Evolutionary conservation across 2,113 vertebrate species (phyloP), one percentile per base, ranked within the genome.

Genomic region (Protobothrops flavoviridis): DNA sequence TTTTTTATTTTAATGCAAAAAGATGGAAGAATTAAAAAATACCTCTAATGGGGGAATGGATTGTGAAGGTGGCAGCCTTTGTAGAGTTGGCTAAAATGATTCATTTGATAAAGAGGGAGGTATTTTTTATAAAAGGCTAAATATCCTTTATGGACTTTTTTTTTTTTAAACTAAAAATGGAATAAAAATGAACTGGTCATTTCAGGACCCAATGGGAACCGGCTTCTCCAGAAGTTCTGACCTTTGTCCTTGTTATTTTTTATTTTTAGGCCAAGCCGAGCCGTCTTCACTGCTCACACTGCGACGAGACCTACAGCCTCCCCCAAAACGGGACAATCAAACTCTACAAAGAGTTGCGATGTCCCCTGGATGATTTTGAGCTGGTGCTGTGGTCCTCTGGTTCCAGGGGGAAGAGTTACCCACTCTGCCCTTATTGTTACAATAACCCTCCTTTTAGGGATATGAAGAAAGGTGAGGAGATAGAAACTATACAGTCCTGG

Each of bases 321-420:
- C 99, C 99, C 11, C 99, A 99, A 96, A 99, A 99, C 0, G 99
- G 99, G 33, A 99, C 98, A 94, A 99, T 99, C 96, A 99, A 99
- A 95, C 98, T 99, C 90, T 99, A 99, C 97, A 99, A 99, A 96
- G 99, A 99, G 96, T 96, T 99, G 23, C 98, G 98, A 91, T 99
- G 99, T 95, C 99, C 99, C 0, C 96, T 99, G 91, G 99, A 99
- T 85, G 99, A 99, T 92, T 99, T 99, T 53, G 99, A 99, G 97
- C 97, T 99, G 86, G 99, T 99, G 92, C 97, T 99, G 93, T 99
- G 99, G 99, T 99, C 99, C 0, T 99, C 99, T 0, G 99, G 99
- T 3, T 97, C 99, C 4, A 97, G 99, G 61, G 99, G 99, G 21
- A 99, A 99, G 96, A 99, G 99, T 95, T 99, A 99, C 95, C 98